These are phyloP conservation scores for Maccullochella peelii DNA, from an alignment of 2,113 vertebrate species.

Conservation along the genomic window DNA sequence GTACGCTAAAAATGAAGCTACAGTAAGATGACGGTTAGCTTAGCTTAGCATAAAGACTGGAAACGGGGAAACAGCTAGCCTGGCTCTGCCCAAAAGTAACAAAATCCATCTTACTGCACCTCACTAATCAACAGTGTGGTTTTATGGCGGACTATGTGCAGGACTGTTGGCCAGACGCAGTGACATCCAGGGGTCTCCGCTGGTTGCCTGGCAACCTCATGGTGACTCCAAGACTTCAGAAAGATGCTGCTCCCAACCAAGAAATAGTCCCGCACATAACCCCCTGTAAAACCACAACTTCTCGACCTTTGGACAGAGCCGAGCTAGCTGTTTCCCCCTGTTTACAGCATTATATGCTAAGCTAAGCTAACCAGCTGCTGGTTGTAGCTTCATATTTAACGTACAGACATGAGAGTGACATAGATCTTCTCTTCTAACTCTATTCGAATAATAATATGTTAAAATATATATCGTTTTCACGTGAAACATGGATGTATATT, in stretches of 20 bases:
- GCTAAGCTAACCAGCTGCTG: background rate
- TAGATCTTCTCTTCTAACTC: background rate
- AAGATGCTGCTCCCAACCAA: background rate
- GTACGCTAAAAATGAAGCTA: background rate
- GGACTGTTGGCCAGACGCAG: background rate
- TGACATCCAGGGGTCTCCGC: too few species aligned
- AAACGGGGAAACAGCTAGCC: background rate
- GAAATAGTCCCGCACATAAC: background rate
- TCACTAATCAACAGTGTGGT: background rate
- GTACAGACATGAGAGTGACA: background rate
- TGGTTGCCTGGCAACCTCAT: background rate
- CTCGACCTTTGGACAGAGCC: background rate
- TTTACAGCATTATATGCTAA: background rate
- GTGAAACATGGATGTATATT: background rate
- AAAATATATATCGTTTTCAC: background rate
- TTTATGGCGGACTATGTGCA: background rate
- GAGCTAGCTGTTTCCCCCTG: too few species aligned
- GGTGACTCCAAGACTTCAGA: background rate
- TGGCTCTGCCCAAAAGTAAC: too few species aligned
- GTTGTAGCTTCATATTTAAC: background rate
- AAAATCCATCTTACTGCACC: too few species aligned
- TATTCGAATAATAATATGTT: background rate
- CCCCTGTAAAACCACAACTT: background rate
- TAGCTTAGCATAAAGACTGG: background rate
- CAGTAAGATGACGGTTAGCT: background rate